Conservation (phyloP, 2,888 invertebrate species). For the Antheraea yamamai region DNA sequence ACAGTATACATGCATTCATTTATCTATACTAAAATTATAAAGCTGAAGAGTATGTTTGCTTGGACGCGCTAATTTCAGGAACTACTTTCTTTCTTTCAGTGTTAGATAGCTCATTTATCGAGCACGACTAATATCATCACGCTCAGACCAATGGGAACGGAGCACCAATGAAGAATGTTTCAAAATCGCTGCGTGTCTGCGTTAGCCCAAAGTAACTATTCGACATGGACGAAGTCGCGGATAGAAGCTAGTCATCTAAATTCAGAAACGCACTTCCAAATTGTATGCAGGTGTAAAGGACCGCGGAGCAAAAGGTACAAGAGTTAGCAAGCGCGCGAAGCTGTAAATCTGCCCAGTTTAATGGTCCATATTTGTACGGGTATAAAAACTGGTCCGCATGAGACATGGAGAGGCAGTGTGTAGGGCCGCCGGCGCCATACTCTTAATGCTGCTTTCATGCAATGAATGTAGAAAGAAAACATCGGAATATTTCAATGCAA, state of each 20-base stretch:
- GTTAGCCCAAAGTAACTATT: too few relatives aligned
- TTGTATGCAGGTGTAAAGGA: conserved; percentile 20
- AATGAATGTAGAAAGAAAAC: not conserved
- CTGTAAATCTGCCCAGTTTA: conserved; percentile 58
- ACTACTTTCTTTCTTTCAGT: too few relatives aligned
- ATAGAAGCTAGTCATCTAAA: not conserved
- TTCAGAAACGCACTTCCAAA: conserved; percentile 32
- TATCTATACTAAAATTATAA: too few relatives aligned
- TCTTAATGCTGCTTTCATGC: conserved; percentile 41
- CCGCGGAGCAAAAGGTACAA: conserved; percentile 8
- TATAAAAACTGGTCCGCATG: conserved; percentile 62
- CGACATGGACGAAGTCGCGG: too few relatives aligned
- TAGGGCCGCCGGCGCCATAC: conserved; percentile 71
- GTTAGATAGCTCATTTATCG: too few relatives aligned
- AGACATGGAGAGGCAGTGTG: conserved; percentile 29
- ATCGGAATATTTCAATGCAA: not conserved
- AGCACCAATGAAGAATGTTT: too few relatives aligned
- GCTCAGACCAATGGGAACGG: too few relatives aligned
- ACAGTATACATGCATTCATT: not conserved
- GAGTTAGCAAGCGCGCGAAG: conserved; percentile 38
- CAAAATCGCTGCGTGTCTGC: too few relatives aligned
- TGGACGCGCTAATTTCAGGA: too few relatives aligned
- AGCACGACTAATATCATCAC: too few relatives aligned
- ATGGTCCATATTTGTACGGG: conserved; percentile 61
- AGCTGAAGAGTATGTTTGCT: too few relatives aligned